Evolutionary conservation across 2,888 invertebrate genomes (phyloP).

Genomic region (Baccha elongata): DNA sequence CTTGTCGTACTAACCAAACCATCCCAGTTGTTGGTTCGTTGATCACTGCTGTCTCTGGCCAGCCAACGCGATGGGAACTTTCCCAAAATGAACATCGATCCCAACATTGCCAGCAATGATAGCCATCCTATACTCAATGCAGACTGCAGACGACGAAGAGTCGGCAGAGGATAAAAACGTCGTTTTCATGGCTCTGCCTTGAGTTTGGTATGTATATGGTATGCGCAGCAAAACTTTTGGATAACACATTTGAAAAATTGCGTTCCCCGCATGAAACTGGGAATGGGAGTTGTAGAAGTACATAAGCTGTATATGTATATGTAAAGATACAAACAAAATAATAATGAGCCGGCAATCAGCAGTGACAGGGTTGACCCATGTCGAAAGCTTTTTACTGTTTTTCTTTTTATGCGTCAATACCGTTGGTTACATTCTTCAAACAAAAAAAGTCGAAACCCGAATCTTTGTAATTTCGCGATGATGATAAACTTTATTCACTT

Average conservation of each 20-base stretch:
- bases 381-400: conserved; percentile 60
- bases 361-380: conserved; percentile 69
- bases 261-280: conserved; percentile 54
- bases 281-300: not conserved
- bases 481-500: conserved; percentile 61
- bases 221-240: conserved; percentile 64
- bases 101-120: conserved; percentile 62
- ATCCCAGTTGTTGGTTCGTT: conserved; percentile 56
- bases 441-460: conserved; percentile 2
- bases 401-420: not conserved
- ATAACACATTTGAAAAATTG: conserved; percentile 61
- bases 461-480: conserved; percentile 2
- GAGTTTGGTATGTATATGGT: conserved; percentile 53
- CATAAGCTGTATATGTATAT: conserved; percentile 27
- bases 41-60: conserved; percentile 55
- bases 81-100: conserved; percentile 63
- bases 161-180: conserved; percentile 9
- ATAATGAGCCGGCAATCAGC: conserved; percentile 73
- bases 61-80: conserved; percentile 43
- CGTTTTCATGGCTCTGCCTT: conserved; percentile 50
- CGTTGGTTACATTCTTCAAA: conserved; percentile 3
- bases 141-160: not conserved
- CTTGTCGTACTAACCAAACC: conserved; percentile 35
- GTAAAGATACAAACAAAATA: conserved; percentile 67
- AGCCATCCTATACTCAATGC: conserved; percentile 38